These are phyloP conservation scores for Athalia cordata DNA, from an alignment of 2,888 invertebrate species.

Conservation along the genomic window DNA sequence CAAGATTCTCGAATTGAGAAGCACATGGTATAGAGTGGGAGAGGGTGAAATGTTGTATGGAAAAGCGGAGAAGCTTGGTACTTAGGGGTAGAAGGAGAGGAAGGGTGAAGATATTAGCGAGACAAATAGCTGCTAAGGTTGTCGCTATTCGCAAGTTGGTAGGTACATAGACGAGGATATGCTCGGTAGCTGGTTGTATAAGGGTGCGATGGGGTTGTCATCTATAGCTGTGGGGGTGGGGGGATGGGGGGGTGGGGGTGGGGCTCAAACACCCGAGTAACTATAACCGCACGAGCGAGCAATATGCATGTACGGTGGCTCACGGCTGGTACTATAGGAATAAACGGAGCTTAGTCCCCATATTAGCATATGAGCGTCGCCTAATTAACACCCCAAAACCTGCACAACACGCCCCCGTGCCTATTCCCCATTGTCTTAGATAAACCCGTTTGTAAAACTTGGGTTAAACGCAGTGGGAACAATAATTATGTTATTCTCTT, in stretches of 20 bases:
- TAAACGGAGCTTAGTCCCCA: constrained; percentile 71
- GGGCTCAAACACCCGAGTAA: constrained; percentile 38
- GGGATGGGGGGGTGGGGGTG: constrained; percentile 16
- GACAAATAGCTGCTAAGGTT: constrained; percentile 66
- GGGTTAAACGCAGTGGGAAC: constrained; percentile 56
- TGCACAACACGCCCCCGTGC: background rate
- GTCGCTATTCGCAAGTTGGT: constrained; percentile 40
- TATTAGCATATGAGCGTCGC: constrained; percentile 72
- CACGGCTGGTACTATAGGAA: constrained; percentile 67
- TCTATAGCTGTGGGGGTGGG: background rate
- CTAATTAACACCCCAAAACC: constrained; percentile 70
- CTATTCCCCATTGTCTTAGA: constrained; percentile 64
- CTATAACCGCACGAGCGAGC: constrained; percentile 45
- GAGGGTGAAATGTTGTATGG: background rate
- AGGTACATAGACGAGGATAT: constrained; percentile 2
- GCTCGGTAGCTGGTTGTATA: background rate
- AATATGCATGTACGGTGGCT: constrained; percentile 64
- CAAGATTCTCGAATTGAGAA: too few relatives aligned
- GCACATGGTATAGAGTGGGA: too few relatives aligned
- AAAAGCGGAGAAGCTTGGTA: background rate
- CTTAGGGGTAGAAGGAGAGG: constrained; percentile 8
- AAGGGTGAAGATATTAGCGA: constrained; percentile 63
- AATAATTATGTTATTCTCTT: background rate
- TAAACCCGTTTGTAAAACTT: constrained; percentile 70
- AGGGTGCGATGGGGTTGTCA: background rate